Conservation (phyloP, 2,113 vertebrate genomes). For the Cyprinodon brontotheroides region DNA sequence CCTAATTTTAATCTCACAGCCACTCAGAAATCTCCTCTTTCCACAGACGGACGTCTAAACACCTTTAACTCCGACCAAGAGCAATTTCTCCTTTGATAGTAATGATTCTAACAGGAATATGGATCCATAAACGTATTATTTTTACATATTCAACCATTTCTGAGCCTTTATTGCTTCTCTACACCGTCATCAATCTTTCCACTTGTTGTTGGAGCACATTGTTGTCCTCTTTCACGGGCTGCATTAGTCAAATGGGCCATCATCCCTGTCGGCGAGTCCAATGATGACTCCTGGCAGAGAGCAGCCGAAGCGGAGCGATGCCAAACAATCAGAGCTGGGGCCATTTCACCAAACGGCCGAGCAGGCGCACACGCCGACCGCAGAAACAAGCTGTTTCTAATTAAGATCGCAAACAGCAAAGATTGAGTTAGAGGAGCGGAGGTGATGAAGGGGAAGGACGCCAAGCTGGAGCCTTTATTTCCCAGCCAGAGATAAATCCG, state of each 20-base stretch:
- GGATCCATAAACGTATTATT: background rate
- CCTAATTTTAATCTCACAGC: too few relatives aligned
- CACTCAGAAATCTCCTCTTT: too few relatives aligned
- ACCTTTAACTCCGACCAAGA: too few relatives aligned
- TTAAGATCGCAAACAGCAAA: slow-evolving; percentile 52
- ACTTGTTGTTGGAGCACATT: slow-evolving; percentile 20
- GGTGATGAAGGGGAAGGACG: slow-evolving; percentile 26
- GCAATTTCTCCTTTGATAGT: too few relatives aligned
- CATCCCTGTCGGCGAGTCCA: slow-evolving; percentile 62
- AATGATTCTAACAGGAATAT: too few relatives aligned
- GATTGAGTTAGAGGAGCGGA: slow-evolving; percentile 29
- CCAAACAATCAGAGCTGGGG: slow-evolving; percentile 67
- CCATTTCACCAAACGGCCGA: slow-evolving; percentile 55
- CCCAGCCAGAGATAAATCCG: slow-evolving; percentile 25
- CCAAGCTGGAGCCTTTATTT: slow-evolving; percentile 17
- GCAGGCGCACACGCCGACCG: slow-evolving; percentile 17
- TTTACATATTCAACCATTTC: background rate
- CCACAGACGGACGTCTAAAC: too few relatives aligned
- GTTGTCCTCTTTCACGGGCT: slow-evolving; percentile 47
- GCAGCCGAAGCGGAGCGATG: slow-evolving; percentile 34
- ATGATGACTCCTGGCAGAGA: slow-evolving; percentile 72
- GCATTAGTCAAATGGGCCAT: slow-evolving; percentile 72
- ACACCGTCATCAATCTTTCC: slow-evolving; percentile 5
- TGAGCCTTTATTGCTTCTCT: background rate
- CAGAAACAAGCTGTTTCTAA: slow-evolving; percentile 71